Evolutionary conservation across 2,797 vertebrate genomes (phyloP), one percentile per base, ranked within the genome.

Genomic region (Sebastolobus altivelis): DNA sequence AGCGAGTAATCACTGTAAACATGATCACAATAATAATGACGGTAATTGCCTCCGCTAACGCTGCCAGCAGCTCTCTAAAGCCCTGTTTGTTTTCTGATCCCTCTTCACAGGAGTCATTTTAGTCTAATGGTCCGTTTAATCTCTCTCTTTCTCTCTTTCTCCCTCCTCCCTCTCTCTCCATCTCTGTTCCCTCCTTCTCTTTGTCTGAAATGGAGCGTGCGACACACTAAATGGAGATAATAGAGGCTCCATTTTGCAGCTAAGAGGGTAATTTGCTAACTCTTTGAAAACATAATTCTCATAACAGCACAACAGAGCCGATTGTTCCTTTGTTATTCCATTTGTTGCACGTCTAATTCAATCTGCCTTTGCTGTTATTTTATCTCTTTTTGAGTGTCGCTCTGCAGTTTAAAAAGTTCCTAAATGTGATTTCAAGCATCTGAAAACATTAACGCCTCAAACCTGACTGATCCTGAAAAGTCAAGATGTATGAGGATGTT

Each of bases 81-180:
- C 85, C 79, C 80, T 86, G 89, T 85, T 91, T 90, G 86, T 92
- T 90, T 92, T 88, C 86, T 89, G 89, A 90, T 93, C 84, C 88
- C 86, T 88, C 89, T 87, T 90, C 90, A 91, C 86, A 90, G 83
- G 88, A 93, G 82, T 89, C 90, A 88, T 93, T 90, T 85, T 90
- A 89, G 75, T 88, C 86, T 93, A 93, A 94, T 93, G 90, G 92
- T 87, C 73, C 86, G 72, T 90, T 90, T 92, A 88, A 88, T 90
- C 88, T 91, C 73, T 33, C 81, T 54, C 77, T 77, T 54, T 77
- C 79, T 65, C 75, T 46, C 73, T 9, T 65, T 52, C 62, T 66
- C 31, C 69, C 49, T 49, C 65, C 55, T 73, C 52, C 10, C 61
- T 35, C 61, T 54, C 74, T 7, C 61, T 80, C 76, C 83, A 33